These are phyloP conservation scores for Percopsis omiscomaycus DNA, from an alignment of 2,797 vertebrate species.

Conservation along the genomic window DNA sequence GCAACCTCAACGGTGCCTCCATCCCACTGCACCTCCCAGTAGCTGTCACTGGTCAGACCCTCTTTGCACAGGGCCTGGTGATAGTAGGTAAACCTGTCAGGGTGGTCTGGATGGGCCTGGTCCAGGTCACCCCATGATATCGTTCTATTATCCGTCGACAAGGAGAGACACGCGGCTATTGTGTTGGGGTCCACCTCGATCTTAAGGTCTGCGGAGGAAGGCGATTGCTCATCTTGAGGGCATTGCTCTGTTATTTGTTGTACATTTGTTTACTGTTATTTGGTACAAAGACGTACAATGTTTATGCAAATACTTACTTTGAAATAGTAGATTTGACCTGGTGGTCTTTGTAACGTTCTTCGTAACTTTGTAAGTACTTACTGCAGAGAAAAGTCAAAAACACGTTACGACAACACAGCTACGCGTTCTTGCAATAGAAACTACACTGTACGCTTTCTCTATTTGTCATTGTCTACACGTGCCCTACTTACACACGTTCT, in stretches of 20 bases:
- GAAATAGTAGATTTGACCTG: not conserved
- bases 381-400: not conserved
- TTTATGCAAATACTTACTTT: constrained; percentile 12
- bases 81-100: constrained; percentile 48
- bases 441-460: not conserved
- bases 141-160: constrained; percentile 40
- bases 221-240: not conserved
- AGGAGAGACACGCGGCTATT: constrained; percentile 40
- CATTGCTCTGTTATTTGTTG: not conserved
- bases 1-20: constrained; percentile 54
- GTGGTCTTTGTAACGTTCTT: not conserved
- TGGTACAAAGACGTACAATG: not conserved
- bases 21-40: constrained; percentile 67
- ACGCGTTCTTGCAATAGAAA: not conserved
- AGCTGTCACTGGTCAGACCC: constrained; percentile 17
- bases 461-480: not conserved
- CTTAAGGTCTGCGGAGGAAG: constrained; percentile 10
- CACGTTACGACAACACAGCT: not conserved
- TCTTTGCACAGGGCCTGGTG: constrained; percentile 48
- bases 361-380: rapidly evolving
- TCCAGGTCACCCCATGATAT: constrained; percentile 34
- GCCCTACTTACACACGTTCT: constrained; percentile 24
- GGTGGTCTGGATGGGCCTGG: constrained; percentile 46
- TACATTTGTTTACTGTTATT: not conserved
- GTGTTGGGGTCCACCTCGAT: constrained; percentile 55